Base-by-base conservation (phyloP, 2,888 invertebrate species). In the Nemotelus nigrinus region DNA sequence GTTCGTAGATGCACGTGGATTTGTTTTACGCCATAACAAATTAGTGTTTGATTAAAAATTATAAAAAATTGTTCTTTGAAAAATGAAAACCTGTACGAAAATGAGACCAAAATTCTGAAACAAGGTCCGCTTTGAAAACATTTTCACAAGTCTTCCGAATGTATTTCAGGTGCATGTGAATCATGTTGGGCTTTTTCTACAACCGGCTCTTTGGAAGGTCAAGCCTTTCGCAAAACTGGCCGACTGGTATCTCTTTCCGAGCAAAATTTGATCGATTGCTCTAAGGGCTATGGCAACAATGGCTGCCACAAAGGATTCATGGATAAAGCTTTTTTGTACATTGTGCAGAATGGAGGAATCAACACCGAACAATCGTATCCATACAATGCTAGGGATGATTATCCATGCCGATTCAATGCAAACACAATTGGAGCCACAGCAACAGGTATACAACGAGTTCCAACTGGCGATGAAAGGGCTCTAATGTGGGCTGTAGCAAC, bases 291-390 rank as follows among this genome's bases (percentile, higher is more conserved):
- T 74, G 85, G 85, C 48, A 84, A 82, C 76, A 82, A 82, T 81
- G 87, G 87, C 10, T 87, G 87, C 77, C 83, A 85, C 39, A 87
- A 87, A 75, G 87, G 87, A 50, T 84, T 85, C 47, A 86, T 85
- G 79, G 85, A 85, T 48, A 84, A 85, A 47, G 86, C 85, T 1
- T 87, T 87, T 70, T 84, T 85, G 77, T 87, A 87, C 77, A 84
- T 86, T 7, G 83, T 84, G 86, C 25, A 25, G 25, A 96, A 96
- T 86, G 90, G 90, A 76, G 98, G 98, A 80, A 90, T 98, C 83
- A 97, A 97, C 86, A 96, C 95, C 0, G 97, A 98, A 88, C 89
- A 89, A 78, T 88, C 91, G 2, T 98, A 98, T 87, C 95, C 96
- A 0, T 98, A 98, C 86, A 92, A 93, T 86, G 96, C 89, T 1